Percentiles rank a stretch among this genome's conserved stretches.
Conservation (phyloP, 1,140 invertebrate species). For the Papilio dardanus region DNA sequence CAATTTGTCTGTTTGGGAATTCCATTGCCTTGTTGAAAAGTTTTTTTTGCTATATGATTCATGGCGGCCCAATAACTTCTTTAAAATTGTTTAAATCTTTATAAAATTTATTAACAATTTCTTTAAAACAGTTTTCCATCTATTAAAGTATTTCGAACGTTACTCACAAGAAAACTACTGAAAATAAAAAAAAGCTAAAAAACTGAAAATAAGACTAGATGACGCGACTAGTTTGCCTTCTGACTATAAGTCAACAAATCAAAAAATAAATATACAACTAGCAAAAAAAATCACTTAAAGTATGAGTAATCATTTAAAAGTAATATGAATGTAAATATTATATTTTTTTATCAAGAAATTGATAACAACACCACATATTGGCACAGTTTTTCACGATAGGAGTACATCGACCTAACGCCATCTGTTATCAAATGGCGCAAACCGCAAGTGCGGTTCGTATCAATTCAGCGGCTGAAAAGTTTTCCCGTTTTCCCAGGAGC, state of each 20-base stretch:
- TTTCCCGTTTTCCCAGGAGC: slow-evolving; percentile 80
- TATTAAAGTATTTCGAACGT: too few species aligned
- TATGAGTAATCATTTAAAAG: too few species aligned
- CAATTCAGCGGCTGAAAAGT: slow-evolving; percentile 67
- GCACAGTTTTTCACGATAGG: slow-evolving; percentile 33
- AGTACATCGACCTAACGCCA: slow-evolving; percentile 60
- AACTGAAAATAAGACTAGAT: background rate
- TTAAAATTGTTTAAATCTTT: too few species aligned
- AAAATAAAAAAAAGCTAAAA: too few species aligned
- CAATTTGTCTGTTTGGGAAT: background rate
- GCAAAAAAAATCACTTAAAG: background rate
- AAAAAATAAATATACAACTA: background rate
- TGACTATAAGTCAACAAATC: background rate
- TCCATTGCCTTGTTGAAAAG: background rate
- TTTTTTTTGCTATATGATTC: background rate
- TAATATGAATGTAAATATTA: background rate
- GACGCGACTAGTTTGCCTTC: background rate
- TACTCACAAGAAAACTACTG: too few species aligned
- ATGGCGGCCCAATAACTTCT: background rate
- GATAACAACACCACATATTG: slow-evolving; percentile 41
- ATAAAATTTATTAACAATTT: too few species aligned
- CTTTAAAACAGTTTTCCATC: background rate
- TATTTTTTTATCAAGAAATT: slow-evolving; percentile 21
- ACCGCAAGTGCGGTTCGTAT: slow-evolving; percentile 61
- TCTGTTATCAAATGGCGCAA: slow-evolving; percentile 67